Base-by-base conservation (phyloP, 2,113 vertebrate genomes). In the Antennarius striatus region DNA sequence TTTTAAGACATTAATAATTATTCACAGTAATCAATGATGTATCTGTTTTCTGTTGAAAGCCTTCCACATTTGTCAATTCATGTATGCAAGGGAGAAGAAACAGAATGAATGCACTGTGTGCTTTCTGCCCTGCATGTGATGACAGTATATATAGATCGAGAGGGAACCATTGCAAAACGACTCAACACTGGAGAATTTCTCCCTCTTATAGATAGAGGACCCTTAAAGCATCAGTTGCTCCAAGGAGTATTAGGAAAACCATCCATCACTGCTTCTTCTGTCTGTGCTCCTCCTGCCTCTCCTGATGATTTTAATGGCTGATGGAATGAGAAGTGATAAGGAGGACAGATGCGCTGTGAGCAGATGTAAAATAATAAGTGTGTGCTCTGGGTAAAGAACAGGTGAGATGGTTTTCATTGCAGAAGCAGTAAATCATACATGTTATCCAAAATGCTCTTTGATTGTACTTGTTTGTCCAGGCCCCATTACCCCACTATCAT, bases 111-210 rank as follows among this genome's bases (percentile, higher is more conserved):
- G 22, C 22, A 22, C 2, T 56, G 14, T 68, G 15, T 46, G 65
- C 48, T 62, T 28, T 28, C 51, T 57, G 32, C 16, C 15, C 47
- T 55, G 39, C 15, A 32, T 56, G 58, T 74, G 59, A 52, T 16
- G 9, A 42, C 12, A 66, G 76, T 17, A 55, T 65, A 54, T 56
- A 17, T 69, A 65, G n/a, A 56, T 15, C 28, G 8, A 16, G 55
- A 71, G 50, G 69, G 71, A 78, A 86, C 86, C 83, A 71, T 73
- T 84, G 68, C 10, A 30, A 48, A 46, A 68, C 83, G 82, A 87
- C 55, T 86, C 83, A 90, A 5, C 4, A 13, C 64, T 16, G 28
- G 68, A 81, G 74, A 79, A 80, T 85, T 75, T 67, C 79, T 76
- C 57, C 56, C 47, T 79, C 50, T 3, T 56, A 82, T 68, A 64